Evolutionary conservation across 2,797 vertebrate species (phyloP).

Genomic region (Sebastolobus altivelis): DNA sequence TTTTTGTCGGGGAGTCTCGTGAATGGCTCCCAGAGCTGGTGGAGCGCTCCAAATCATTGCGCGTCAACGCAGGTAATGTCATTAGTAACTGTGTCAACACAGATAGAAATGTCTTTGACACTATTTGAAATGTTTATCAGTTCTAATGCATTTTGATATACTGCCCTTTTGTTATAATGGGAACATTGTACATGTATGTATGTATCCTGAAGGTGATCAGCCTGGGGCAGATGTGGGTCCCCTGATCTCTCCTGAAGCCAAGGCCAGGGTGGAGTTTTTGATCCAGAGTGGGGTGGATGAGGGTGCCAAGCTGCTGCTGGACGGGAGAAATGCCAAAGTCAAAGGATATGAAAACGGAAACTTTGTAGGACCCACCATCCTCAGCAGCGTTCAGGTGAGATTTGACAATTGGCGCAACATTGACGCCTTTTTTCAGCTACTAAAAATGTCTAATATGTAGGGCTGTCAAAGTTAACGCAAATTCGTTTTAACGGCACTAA

Average conservation of each 20-base stretch:
- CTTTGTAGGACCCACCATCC: conserved; percentile 97
- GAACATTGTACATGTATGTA: not conserved
- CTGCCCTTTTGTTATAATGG: not conserved
- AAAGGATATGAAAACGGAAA: conserved; percentile 98
- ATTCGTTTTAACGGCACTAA: no score
- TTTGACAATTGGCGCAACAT: not conserved
- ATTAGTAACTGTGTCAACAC: not conserved
- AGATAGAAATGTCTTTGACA: not conserved
- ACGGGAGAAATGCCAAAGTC: conserved; percentile 92
- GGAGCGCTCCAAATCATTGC: conserved; percentile 92
- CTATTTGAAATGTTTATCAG: accelerated
- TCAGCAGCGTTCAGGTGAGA: conserved; percentile 90
- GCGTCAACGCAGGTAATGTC: conserved; percentile 92
- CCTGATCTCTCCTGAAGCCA: conserved; percentile 93
- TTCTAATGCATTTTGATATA: not conserved
- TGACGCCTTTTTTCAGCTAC: not conserved
- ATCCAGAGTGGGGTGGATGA: conserved; percentile 94
- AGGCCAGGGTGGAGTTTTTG: conserved; percentile 89
- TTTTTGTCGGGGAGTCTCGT: conserved; percentile 94
- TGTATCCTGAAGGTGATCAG: conserved; percentile 90
- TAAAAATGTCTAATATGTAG: not conserved
- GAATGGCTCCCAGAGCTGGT: conserved; percentile 96
- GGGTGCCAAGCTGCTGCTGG: conserved; percentile 93
- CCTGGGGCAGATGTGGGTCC: conserved; percentile 96
- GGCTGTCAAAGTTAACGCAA: no score